These are phyloP conservation scores for Eupithecia tripunctaria DNA, from an alignment of 2,888 invertebrate species.

Conservation along the genomic window DNA sequence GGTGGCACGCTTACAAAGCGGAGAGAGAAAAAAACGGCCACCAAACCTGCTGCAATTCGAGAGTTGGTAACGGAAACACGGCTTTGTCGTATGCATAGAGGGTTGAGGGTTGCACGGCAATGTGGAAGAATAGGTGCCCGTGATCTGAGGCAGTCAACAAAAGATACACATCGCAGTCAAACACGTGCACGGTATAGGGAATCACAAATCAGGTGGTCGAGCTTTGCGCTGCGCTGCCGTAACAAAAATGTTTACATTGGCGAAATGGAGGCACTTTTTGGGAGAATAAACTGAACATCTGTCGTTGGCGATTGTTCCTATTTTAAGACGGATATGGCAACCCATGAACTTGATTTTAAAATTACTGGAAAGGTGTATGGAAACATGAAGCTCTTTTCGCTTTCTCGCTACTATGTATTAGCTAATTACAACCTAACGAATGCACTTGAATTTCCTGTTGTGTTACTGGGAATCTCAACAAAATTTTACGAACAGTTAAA, in stretches of 20 bases:
- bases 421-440: background rate
- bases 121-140: conserved; percentile 56
- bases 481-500: background rate
- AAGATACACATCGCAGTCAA: conserved; percentile 72
- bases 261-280: conserved; percentile 40
- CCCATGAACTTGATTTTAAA: background rate
- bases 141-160: conserved; percentile 65
- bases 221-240: conserved; percentile 53
- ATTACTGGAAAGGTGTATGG: background rate
- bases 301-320: conserved; percentile 22
- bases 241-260: conserved; percentile 61
- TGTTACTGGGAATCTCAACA: background rate
- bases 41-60: conserved; percentile 59
- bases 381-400: background rate
- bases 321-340: conserved; percentile 14
- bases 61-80: conserved; percentile 52
- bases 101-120: conserved; percentile 63
- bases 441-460: background rate
- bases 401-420: background rate
- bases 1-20: conserved; percentile 76
- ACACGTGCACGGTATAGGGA: conserved; percentile 76
- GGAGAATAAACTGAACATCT: conserved; percentile 30
- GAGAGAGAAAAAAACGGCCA: conserved; percentile 68
- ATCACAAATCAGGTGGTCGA: conserved; percentile 73
- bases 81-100: conserved; percentile 53